Evolutionary conservation across 2,888 invertebrate genomes (phyloP), one percentile per base, ranked within the genome.

Genomic region (Agrochola litura): DNA sequence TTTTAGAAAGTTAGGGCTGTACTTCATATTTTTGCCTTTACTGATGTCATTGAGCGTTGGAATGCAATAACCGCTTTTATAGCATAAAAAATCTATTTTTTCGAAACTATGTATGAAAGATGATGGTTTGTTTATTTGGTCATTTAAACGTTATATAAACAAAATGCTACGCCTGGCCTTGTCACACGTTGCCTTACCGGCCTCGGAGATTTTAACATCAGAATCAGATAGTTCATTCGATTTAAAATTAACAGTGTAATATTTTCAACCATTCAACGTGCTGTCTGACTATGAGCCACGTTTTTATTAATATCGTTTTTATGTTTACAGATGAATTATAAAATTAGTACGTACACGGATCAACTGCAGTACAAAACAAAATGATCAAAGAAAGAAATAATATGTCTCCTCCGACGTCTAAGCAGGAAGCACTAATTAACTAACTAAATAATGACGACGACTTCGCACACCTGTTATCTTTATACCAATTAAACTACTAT

Each of bases 161-260:
- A 58, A 76, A 63, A 85, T 66, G 14, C 63, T 82, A 60, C 22
- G 54, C 25, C 14, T 66, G 71, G 63, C 85, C 81, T 64, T 72
- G 75, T 72, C 64, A 74, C 49, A 65, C 43, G 41, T 69, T 70
- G 73, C 81, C 85, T 81, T 84, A 75, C 3, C 56, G 60, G 68
- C 56, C 43, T 72, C 73, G 37, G 73, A 64, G 19, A 84, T 74
- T 68, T 84, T 69, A 61, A 64, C 67, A 71, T 61, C 43, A 80
- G 56, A 37, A 46, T 68, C 37, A 41, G n/a, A 68, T 72, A 37
- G 52, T 66, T 46, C 10, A 43, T 43, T 52, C 63, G 16, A 49
- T 74, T 67, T 49, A 54, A 63, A 70, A 52, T 22, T 30, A 73
- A 70, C 64, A 22, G 14, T 56, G 30, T 75, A 61, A 37, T 69